phyloP scores from a whole-genome alignment of 2,113 vertebrate species.

The Malurus alboscapulatus region DNA sequence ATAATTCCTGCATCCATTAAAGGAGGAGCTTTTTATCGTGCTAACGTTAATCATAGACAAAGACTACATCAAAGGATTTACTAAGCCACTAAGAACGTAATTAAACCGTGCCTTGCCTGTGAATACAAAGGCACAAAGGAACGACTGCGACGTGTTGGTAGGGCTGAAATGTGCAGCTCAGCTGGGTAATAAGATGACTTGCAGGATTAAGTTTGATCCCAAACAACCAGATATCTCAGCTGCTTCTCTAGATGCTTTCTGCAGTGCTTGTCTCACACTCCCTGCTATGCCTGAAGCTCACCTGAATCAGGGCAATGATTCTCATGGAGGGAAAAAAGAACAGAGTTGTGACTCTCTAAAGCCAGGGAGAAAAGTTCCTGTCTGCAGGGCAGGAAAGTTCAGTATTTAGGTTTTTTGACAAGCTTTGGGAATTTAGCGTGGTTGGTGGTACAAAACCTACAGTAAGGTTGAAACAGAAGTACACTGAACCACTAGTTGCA shows the following conservation, averaged over 20 bases:
- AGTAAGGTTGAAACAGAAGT: neutral
- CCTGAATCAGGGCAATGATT: neutral
- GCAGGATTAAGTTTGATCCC: neutral
- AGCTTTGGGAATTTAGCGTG: neutral
- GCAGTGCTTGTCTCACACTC: neutral
- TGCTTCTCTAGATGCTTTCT: neutral
- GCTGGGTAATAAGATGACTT: neutral
- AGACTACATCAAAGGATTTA: neutral
- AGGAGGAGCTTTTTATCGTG: neutral
- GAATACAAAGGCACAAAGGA: neutral
- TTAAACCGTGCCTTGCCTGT: neutral
- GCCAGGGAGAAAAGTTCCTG: neutral
- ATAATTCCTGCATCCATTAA: constrained; percentile 57
- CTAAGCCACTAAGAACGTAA: neutral
- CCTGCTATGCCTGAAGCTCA: neutral
- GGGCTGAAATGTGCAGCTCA: neutral
- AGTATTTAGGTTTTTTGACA: neutral
- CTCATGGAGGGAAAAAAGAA: neutral
- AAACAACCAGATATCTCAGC: neutral
- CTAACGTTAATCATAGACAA: neutral
- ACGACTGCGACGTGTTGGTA: neutral
- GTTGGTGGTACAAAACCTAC: neutral
- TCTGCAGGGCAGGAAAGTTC: neutral
- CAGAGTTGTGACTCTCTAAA: neutral
- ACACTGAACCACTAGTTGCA: neutral